These are phyloP conservation scores for Euthynnus affinis DNA, from an alignment of 2,797 vertebrate species.

Conservation along the genomic window DNA sequence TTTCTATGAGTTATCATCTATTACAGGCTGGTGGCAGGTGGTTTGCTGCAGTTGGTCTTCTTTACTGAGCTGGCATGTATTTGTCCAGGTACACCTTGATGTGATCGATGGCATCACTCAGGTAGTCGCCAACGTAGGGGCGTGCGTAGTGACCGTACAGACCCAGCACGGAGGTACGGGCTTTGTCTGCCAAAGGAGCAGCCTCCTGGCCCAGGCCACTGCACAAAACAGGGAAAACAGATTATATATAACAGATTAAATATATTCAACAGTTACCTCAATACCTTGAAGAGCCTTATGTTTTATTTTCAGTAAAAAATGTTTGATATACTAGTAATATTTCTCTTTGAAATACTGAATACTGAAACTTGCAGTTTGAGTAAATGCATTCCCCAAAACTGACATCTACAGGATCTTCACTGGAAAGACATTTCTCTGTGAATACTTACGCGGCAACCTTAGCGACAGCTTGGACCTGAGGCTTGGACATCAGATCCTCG, in stretches of 20 bases:
- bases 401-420: not conserved
- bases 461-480: slow-evolving; percentile 29
- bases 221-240: slow-evolving; percentile 26
- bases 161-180: slow-evolving; percentile 68
- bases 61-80: slow-evolving; percentile 70
- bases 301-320: not conserved
- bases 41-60: slow-evolving; percentile 36
- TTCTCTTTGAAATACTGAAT: not conserved
- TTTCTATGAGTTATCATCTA: slow-evolving; percentile 66
- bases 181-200: slow-evolving; percentile 67
- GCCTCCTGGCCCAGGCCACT: slow-evolving; percentile 71
- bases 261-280: not conserved
- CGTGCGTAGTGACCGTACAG: slow-evolving; percentile 75
- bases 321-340: not conserved
- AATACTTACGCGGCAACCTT: slow-evolving; percentile 76
- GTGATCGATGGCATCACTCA: slow-evolving; percentile 64
- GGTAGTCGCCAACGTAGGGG: slow-evolving; percentile 48
- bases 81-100: slow-evolving; percentile 73
- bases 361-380: not conserved
- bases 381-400: not conserved
- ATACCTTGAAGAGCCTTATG: not conserved
- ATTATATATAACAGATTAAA: no score
- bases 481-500: not conserved
- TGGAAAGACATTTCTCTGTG: not conserved
- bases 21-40: slow-evolving; percentile 43